phyloP scores from a whole-genome alignment of 2,113 vertebrate species.

The Rhinoderma darwinii region DNA sequence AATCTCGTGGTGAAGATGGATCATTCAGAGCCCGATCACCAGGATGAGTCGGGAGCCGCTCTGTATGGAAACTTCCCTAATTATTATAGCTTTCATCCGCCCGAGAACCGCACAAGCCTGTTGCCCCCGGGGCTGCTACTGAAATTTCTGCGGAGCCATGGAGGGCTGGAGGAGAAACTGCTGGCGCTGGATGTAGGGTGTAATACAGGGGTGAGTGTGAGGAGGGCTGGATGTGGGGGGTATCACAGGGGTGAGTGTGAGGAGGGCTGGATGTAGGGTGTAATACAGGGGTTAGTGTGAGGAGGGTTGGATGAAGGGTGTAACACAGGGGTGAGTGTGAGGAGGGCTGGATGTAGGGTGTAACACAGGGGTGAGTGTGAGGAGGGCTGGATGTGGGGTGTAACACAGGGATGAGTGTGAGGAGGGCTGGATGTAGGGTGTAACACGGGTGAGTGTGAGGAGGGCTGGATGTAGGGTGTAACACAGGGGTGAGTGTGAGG shows the following conservation, averaged over 20 bases:
- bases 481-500: conserved; percentile 86
- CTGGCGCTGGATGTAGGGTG: conserved; percentile 91
- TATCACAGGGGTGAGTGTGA: no score
- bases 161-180: conserved; percentile 61
- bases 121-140: conserved; percentile 78
- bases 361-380: no score
- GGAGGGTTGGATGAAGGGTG: no score
- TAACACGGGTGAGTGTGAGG: no score
- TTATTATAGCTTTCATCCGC: conserved; percentile 90
- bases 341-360: no score
- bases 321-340: no score
- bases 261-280: no score
- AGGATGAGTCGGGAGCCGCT: conserved; percentile 80
- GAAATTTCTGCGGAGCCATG: conserved; percentile 69
- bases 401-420: no score
- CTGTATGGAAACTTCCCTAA: conserved; percentile 89
- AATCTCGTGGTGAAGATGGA: neutral
- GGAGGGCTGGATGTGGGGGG: no score
- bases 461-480: conserved; percentile 93
- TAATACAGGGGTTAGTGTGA: no score
- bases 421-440: no score
- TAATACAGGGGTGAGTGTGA: conserved; percentile 87
- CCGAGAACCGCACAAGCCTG: conserved; percentile 82
- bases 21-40: neutral
- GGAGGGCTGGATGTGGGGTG: no score